Evolutionary conservation across 2,888 invertebrate genomes (phyloP).

Genomic region (Cantharis flavilabris): DNA sequence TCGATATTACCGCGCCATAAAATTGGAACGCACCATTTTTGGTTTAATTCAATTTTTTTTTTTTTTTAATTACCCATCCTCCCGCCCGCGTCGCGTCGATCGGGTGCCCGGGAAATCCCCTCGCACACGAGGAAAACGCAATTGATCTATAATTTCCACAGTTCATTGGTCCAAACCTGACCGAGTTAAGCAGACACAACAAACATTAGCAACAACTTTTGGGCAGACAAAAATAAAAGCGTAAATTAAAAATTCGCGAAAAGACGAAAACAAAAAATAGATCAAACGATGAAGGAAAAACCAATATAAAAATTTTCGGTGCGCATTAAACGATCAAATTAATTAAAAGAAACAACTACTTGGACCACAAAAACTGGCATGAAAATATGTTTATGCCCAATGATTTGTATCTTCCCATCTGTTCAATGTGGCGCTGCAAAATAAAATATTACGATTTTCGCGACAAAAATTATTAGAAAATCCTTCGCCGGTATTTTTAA

Average conservation of each 20-base stretch:
- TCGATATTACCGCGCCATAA: neutral
- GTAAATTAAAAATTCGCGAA: neutral
- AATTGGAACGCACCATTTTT: neutral
- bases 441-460: slow-evolving; percentile 1
- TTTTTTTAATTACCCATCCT: neutral
- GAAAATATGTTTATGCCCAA: slow-evolving; percentile 1
- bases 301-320: neutral
- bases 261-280: neutral
- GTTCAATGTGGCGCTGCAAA: neutral
- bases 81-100: neutral
- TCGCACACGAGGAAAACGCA: too few relatives aligned
- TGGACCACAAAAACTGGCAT: slow-evolving; percentile 1
- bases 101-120: too few relatives aligned
- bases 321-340: neutral
- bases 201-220: neutral
- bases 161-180: neutral
- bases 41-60: neutral
- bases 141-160: neutral
- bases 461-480: slow-evolving; percentile 2
- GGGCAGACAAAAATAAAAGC: neutral
- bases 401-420: slow-evolving; percentile 3
- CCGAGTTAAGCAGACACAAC: neutral
- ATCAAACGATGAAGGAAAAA: neutral
- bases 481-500: neutral
- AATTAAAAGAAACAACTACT: neutral